Percentiles rank a stretch among this genome's conserved stretches.
Evolutionary conservation across 2,888 invertebrate species (phyloP).

Genomic region (Nomada fucata): DNA sequence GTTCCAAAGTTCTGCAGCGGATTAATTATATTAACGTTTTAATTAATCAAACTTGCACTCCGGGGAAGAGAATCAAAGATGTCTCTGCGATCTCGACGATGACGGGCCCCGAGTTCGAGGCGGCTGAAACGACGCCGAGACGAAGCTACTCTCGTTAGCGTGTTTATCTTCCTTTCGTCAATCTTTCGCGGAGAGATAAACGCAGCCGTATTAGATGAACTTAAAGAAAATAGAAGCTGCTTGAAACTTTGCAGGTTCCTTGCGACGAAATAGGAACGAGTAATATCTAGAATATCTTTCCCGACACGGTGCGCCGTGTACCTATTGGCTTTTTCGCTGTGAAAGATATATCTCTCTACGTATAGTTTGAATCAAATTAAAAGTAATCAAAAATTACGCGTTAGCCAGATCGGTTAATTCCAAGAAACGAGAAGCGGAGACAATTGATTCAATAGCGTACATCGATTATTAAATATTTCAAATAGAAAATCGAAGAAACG

Average conservation of each 20-base stretch:
- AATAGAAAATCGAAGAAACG: no score
- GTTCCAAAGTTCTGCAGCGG: slow-evolving; percentile 16
- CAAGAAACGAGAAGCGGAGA: no score
- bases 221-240: slow-evolving; percentile 40
- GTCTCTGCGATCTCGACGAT: neutral
- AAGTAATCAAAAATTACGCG: no score
- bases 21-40: slow-evolving; percentile 65
- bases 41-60: slow-evolving; percentile 56
- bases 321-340: neutral
- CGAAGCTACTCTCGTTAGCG: slow-evolving; percentile 51
- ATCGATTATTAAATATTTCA: no score
- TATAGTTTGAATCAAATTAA: no score
- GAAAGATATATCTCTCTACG: no score
- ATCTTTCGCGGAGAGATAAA: slow-evolving; percentile 38
- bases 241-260: slow-evolving; percentile 9
- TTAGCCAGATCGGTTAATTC: no score
- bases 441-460: no score
- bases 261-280: neutral
- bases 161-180: slow-evolving; percentile 60
- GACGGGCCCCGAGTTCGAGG: neutral
- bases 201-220: slow-evolving; percentile 50
- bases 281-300: no score
- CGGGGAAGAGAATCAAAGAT: slow-evolving; percentile 20
- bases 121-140: slow-evolving; percentile 19
- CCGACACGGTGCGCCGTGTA: no score